Conservation (phyloP, 2,113 vertebrate species). For the Eublepharis macularius region DNA sequence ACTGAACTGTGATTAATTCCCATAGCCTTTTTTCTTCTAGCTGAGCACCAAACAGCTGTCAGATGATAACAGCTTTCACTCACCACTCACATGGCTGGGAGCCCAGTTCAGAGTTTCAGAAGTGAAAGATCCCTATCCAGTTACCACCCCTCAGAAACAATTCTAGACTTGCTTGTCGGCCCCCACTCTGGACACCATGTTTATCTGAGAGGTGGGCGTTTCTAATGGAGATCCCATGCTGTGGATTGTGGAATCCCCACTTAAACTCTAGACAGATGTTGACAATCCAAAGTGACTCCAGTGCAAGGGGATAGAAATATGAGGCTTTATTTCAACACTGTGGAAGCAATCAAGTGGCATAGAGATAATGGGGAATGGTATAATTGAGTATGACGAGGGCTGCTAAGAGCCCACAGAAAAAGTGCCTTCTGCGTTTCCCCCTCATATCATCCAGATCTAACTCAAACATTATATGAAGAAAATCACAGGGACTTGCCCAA, state of each 20-base stretch:
- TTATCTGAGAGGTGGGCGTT: background rate
- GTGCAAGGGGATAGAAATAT: too few relatives aligned
- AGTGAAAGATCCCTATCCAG: background rate
- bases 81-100: background rate
- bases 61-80: conserved; percentile 41
- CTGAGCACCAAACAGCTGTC: conserved; percentile 25
- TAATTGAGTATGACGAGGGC: background rate
- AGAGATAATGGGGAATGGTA: background rate
- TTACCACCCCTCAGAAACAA: background rate
- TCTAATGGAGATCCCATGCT: background rate
- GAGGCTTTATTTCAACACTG: background rate
- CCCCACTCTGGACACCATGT: background rate
- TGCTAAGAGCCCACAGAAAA: background rate
- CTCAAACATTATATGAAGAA: too few relatives aligned
- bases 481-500: too few relatives aligned
- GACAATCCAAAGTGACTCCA: background rate
- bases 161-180: background rate
- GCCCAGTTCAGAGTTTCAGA: conserved; percentile 25
- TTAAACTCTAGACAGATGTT: background rate
- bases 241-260: background rate
- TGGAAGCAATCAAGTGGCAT: background rate
- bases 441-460: too few relatives aligned
- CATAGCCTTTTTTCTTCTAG: background rate
- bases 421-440: background rate
- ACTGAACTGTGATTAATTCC: conserved; percentile 9